These are phyloP conservation scores for Amphipoea oculea DNA, from an alignment of 2,888 invertebrate species.

Conservation along the genomic window DNA sequence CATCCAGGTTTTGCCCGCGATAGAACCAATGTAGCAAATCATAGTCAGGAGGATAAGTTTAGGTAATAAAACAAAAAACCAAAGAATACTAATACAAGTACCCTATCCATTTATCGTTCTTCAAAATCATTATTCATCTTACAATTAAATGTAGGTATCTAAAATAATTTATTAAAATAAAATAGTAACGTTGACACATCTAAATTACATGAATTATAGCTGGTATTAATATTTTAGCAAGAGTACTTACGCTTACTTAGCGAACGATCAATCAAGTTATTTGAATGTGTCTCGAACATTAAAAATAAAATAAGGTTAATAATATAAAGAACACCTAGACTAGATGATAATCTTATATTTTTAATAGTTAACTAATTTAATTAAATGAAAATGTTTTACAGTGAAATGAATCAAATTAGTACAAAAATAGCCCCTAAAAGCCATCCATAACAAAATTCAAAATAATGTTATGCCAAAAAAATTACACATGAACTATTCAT, in stretches of 20 bases:
- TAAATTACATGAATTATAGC: neutral
- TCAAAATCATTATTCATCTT: constrained; percentile 27
- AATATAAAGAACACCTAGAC: constrained; percentile 15
- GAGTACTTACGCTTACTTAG: neutral
- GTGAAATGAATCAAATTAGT: neutral
- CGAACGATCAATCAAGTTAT: neutral
- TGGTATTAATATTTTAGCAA: too few relatives aligned
- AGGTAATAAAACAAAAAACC: constrained; percentile 30
- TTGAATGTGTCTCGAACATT: neutral
- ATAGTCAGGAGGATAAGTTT: neutral
- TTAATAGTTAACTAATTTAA: neutral
- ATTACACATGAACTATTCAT: neutral
- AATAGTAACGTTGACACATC: neutral
- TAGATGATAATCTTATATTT: constrained; percentile 28
- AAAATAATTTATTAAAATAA: constrained; percentile 37
- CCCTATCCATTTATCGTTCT: constrained; percentile 48
- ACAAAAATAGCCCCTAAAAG: constrained; percentile 1
- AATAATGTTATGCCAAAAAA: neutral
- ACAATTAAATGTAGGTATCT: constrained; percentile 2
- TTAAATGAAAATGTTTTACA: neutral
- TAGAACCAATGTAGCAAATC: neutral
- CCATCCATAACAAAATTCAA: neutral
- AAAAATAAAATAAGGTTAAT: neutral
- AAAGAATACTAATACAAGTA: constrained; percentile 26
- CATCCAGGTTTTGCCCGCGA: neutral